Conservation (phyloP, 2,113 vertebrate genomes). For the Pollimyrus isidori region DNA sequence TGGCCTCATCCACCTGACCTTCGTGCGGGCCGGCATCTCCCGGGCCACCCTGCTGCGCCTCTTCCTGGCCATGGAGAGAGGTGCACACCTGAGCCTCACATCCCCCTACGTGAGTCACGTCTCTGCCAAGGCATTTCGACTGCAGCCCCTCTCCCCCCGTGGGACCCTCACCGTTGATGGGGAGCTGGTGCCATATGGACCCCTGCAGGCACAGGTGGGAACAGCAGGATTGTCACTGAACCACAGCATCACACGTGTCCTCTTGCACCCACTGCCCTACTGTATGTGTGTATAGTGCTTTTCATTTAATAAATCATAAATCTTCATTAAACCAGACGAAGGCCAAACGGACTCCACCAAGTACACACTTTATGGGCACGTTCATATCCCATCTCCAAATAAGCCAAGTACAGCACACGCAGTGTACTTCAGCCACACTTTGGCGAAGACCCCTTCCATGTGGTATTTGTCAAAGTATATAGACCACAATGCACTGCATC, state of each 20-base stretch:
- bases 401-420: too few relatives aligned
- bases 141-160: conserved; percentile 72
- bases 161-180: conserved; percentile 83
- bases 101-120: conserved; percentile 73
- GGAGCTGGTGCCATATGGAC: conserved; percentile 79
- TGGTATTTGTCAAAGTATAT: background rate
- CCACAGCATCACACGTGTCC: background rate
- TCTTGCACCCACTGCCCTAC: background rate
- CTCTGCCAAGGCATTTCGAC: conserved; percentile 72
- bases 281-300: background rate
- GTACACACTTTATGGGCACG: too few relatives aligned
- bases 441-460: too few relatives aligned
- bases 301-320: background rate
- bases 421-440: too few relatives aligned
- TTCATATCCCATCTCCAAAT: too few relatives aligned
- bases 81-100: conserved; percentile 67
- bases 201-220: conserved; percentile 76
- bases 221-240: too few relatives aligned
- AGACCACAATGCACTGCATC: background rate
- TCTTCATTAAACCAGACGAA: too few relatives aligned
- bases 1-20: conserved; percentile 77
- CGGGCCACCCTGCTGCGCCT: conserved; percentile 71
- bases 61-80: conserved; percentile 81
- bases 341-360: too few relatives aligned
- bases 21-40: conserved; percentile 75